A percentile compares a stretch with the other conserved stretches of the same genome.
Evolutionary conservation across 2,888 invertebrate genomes (phyloP).

Genomic region (Tricholauxania praeusta): DNA sequence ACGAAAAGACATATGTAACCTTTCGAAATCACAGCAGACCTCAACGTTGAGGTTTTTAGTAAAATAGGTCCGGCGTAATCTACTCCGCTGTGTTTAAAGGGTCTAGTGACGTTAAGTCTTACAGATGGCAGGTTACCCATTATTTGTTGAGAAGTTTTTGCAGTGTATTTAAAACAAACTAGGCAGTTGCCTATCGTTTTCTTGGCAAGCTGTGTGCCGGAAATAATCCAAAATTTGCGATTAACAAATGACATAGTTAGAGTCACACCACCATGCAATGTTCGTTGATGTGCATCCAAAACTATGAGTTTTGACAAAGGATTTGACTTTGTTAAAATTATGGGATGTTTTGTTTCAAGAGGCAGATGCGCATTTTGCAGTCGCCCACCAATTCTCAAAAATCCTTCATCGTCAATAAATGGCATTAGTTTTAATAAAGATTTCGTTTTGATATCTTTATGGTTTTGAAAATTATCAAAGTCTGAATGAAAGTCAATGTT

Average conservation of each 20-base stretch:
- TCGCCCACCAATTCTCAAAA: slow-evolving; percentile 35
- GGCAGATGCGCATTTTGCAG: slow-evolving; percentile 43
- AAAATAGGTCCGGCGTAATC: slow-evolving; percentile 47
- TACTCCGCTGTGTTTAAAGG: slow-evolving; percentile 43
- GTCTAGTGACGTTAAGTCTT: slow-evolving; percentile 24
- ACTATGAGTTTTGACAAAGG: slow-evolving; percentile 20
- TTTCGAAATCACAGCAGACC: slow-evolving; percentile 6
- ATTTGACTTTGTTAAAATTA: slow-evolving; percentile 26
- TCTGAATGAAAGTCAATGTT: slow-evolving; percentile 29
- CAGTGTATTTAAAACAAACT: slow-evolving; percentile 31
- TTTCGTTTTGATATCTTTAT: slow-evolving; percentile 8
- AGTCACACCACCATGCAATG: slow-evolving; percentile 24
- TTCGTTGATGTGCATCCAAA: slow-evolving; percentile 25
- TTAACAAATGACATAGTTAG: background rate
- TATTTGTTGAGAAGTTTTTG: slow-evolving; percentile 34
- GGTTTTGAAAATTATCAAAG: background rate
- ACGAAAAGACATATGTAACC: background rate
- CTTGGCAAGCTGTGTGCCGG: slow-evolving; percentile 32
- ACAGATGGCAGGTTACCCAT: slow-evolving; percentile 46
- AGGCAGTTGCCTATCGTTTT: slow-evolving; percentile 30
- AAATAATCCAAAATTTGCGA: slow-evolving; percentile 34
- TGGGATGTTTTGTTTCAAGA: slow-evolving; percentile 10
- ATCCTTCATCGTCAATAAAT: slow-evolving; percentile 21
- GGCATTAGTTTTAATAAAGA: slow-evolving; percentile 31
- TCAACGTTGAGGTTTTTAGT: slow-evolving; percentile 36